A percentile compares a stretch with the other conserved stretches of the same genome.
These are phyloP conservation scores for Caenorhabditis virilis DNA, from an alignment of 2,888 invertebrate genomes.

Conservation along the genomic window DNA sequence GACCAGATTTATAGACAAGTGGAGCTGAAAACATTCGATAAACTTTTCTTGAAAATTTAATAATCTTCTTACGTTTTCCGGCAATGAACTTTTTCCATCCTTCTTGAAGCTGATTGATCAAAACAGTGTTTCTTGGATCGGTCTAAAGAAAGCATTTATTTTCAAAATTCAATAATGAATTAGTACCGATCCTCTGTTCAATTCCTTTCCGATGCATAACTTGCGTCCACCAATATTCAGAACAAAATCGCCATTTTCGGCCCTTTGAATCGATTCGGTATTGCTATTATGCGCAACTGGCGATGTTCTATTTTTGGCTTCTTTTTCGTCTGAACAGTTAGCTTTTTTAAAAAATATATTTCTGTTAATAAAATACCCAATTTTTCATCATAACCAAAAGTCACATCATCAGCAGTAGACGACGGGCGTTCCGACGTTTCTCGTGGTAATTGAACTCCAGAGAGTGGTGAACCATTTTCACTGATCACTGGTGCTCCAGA, in stretches of 20 bases:
- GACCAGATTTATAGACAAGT: not conserved
- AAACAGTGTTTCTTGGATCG: not conserved
- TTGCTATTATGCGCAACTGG: slow-evolving; percentile 3
- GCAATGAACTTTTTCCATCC: not conserved
- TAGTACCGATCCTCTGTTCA: not conserved
- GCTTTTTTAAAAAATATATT: slow-evolving; percentile 2
- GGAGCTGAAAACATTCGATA: slow-evolving; percentile 7
- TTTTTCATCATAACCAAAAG: slow-evolving; percentile 23
- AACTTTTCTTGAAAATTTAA: slow-evolving; percentile 1
- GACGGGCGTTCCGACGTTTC: not conserved
- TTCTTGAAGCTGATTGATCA: not conserved
- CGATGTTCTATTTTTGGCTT: not conserved
- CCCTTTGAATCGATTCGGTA: slow-evolving; percentile 1
- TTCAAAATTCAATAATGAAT: not conserved
- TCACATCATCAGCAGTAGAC: slow-evolving; percentile 6
- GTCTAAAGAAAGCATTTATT: not conserved
- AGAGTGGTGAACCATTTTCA: not conserved
- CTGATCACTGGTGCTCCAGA: not conserved
- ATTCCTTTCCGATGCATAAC: not conserved
- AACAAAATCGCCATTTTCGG: not conserved
- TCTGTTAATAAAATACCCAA: not conserved
- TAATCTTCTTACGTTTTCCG: not conserved
- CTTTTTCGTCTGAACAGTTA: not conserved
- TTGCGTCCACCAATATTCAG: not conserved
- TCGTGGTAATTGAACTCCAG: slow-evolving; percentile 21